Evolutionary conservation across 92 coral and sea anemone species (phyloP).

Genomic region (Galaxea fascicularis): DNA sequence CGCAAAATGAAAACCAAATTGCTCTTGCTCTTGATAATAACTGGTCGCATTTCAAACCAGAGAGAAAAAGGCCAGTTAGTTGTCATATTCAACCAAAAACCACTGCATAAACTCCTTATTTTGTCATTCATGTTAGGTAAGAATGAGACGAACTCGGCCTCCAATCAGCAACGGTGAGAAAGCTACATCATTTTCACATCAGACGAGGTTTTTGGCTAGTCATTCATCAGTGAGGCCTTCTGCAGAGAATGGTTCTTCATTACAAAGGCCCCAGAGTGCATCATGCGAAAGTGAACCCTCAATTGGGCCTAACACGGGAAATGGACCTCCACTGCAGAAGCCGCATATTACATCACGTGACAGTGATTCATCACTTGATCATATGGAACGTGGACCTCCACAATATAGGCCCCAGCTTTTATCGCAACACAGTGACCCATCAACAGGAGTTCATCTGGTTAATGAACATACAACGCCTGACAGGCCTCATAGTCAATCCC

Average conservation of each 20-base stretch:
- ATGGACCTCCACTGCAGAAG: neutral
- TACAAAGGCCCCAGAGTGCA: neutral
- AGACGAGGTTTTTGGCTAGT: neutral
- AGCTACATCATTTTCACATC: neutral
- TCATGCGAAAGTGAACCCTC: slow-evolving; percentile 14
- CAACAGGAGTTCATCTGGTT: neutral
- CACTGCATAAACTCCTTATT: too few relatives aligned
- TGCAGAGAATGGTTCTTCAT: neutral
- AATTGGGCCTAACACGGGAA: neutral
- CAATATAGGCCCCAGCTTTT: neutral
- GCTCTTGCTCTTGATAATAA: too few relatives aligned
- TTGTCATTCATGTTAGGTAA: slow-evolving; percentile 3
- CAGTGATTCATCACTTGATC: neutral
- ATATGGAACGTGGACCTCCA: neutral
- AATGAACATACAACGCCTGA: neutral
- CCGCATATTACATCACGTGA: neutral
- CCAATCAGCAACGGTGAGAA: neutral
- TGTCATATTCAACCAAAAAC: too few relatives aligned
- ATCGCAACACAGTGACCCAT: neutral
- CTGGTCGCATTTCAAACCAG: too few relatives aligned
- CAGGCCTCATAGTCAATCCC: slow-evolving; percentile 18
- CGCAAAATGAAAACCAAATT: neutral
- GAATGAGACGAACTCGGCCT: slow-evolving; percentile 6
- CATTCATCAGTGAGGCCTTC: neutral
- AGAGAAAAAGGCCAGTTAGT: too few relatives aligned